Evolutionary conservation across 2,888 invertebrate genomes (phyloP), one percentile per base, ranked within the genome.

Genomic region (Xestoiulus laeticollis): DNA sequence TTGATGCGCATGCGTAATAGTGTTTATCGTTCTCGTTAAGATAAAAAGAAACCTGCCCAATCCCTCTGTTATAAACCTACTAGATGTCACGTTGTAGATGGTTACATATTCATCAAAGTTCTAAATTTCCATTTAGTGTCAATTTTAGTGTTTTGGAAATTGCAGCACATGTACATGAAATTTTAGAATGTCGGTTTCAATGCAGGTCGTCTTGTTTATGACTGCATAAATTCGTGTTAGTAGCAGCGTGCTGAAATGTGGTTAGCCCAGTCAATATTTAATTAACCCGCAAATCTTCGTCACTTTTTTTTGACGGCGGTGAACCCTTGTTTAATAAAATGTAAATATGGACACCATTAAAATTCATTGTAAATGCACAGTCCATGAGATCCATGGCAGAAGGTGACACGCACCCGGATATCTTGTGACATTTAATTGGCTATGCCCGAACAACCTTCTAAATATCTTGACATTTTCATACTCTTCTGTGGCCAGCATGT

Each of bases 401-500:
- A 48, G 53, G 53, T 59, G 6, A 59, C 53, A 59, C 53, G n/a
- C n/a, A 59, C 53, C 53, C 53, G 53, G 53, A 59, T 59, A 59
- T 48, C 19, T 48, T 0, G 14, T 3, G 0, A 10, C 14, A 14
- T 14, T 48, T 48, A 48, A 48, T 59, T 59, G 53, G 53, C 53
- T n/a, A n/a, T 59, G n/a, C 53, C 53, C 53, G n/a, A n/a, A 59
- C 53, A 59, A 59, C 53, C 53, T 59, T 59, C 53, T 59, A n/a
- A 59, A 59, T n/a, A n/a, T 53, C 53, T 53, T 53, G 16, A 53
- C 53, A 53, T 59, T 6, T n/a, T n/a, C 53, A 59, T 59, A 59
- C 6, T n/a, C n/a, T 59, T 59, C 53, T n/a, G 19, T 59, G 53
- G n/a, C n/a, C 53, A 59, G 53, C 53, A n/a, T 59, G 53, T 1